A percentile compares a stretch with the other conserved stretches of the same genome.
phyloP scores from a whole-genome alignment of 2,113 vertebrate genomes.

The Daphoenositta chrysoptera region DNA sequence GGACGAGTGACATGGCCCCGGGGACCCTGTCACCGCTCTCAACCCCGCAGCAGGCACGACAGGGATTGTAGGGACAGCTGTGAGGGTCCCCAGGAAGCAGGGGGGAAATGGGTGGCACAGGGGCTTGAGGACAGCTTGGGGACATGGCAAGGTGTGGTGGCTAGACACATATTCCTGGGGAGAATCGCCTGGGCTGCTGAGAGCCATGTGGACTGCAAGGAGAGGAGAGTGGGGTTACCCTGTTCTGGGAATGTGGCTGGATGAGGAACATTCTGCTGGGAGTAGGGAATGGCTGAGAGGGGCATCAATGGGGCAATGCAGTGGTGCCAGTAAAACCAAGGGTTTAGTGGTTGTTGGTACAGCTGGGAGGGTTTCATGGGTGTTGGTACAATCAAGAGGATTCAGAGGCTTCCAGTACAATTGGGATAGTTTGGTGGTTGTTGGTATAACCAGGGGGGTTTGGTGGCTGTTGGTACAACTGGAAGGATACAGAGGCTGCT shows the following conservation, averaged over 20 bases:
- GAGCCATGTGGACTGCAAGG: neutral
- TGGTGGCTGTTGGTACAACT: neutral
- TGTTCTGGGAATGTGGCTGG: neutral
- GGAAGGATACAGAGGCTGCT: neutral
- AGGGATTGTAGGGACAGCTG: neutral
- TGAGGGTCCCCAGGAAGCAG: neutral
- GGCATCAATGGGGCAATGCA: neutral
- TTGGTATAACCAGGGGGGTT: neutral
- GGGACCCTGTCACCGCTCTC: neutral
- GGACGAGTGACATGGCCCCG: neutral
- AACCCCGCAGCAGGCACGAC: fast-evolving
- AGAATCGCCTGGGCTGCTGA: neutral
- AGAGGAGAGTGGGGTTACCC: neutral
- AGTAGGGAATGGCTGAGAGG: neutral
- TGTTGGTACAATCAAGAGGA: neutral
- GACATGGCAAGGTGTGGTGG: neutral
- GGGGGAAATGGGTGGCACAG: neutral
- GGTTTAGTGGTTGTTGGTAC: neutral
- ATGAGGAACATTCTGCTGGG: slow-evolving; percentile 9
- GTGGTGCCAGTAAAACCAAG: neutral
- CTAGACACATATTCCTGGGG: neutral
- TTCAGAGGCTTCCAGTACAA: neutral
- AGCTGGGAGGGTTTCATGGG: neutral
- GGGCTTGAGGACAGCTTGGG: neutral
- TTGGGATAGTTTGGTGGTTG: neutral